Conservation (phyloP, 2,888 invertebrate species). For the Dendrolimus pini region DNA sequence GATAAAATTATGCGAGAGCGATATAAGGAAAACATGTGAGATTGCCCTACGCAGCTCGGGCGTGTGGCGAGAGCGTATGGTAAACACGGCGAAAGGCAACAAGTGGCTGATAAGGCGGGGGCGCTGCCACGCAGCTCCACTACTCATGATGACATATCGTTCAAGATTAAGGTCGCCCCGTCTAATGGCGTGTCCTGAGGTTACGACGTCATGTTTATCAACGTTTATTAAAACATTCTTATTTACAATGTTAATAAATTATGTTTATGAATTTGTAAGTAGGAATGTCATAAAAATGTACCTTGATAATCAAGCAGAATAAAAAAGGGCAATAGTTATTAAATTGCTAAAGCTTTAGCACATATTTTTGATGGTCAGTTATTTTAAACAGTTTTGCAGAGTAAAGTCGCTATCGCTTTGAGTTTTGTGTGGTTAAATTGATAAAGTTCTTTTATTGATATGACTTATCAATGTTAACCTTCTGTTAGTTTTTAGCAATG, state of each 20-base stretch:
- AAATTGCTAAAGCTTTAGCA: background rate
- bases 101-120: constrained; percentile 54
- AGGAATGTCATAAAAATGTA: background rate
- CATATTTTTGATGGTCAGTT: background rate
- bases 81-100: constrained; percentile 44
- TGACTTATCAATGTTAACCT: background rate
- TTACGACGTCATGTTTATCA: background rate
- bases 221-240: background rate
- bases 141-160: constrained; percentile 42
- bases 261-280: background rate
- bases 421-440: constrained; percentile 1
- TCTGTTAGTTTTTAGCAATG: background rate
- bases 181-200: constrained; percentile 29
- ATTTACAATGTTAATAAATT: background rate
- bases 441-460: background rate
- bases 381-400: background rate
- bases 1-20: background rate
- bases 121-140: constrained; percentile 34
- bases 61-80: constrained; percentile 11
- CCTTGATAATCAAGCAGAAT: background rate
- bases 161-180: constrained; percentile 69
- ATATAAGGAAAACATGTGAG: background rate
- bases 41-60: background rate
- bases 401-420: no score
- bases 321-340: background rate